Base-by-base conservation (phyloP, 2,797 vertebrate species). In the Sebastolobus alascanus region DNA sequence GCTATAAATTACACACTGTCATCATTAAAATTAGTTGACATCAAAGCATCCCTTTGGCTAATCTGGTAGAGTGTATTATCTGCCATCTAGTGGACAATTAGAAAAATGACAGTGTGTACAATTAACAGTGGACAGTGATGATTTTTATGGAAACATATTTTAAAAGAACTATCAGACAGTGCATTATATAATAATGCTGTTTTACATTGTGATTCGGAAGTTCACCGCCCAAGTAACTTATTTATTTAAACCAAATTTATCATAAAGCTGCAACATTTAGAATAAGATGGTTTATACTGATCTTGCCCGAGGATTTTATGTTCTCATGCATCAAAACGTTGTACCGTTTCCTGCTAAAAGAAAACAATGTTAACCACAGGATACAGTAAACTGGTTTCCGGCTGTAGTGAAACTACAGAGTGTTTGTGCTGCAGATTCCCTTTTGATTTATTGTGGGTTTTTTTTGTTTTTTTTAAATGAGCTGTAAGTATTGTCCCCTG, bases 71-170 rank as follows among this genome's bases (percentile, higher is more conserved):
- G 46, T 50, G 2, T 59, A 50, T 31, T 35, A 13, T 67, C 54
- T 63, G 73, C 66, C 70, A 75, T 38, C 73, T 77, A 78, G 80
- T 85, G 79, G 73, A 61, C 35, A 50, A 12, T 59, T 4, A 18
- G 14, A 31, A 20, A 54, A 61, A 60, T 50, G 0, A 59, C 35
- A 8, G 0, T 20, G 6, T 40, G 22, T 20, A 25, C 4, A 10
- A 6, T 33, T 13, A 56, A 12, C 3, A 58, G 7, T 20, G 14
- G 5, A 20, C 22, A 12, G 2, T 37, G 14, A 1, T 16, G 10
- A 10, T 58, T 35, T 56, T 20, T 55, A 43, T 25, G 25, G 12
- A 40, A 40, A 66, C 4, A 2, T 58, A 8, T 76, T 55, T 55
- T 43, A 55, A 55, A n/a, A n/a, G 61, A 31, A 37, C 25, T 52